Evolutionary conservation across 2,113 vertebrate genomes (phyloP).

Genomic region (Dicrurus megarhynchus): DNA sequence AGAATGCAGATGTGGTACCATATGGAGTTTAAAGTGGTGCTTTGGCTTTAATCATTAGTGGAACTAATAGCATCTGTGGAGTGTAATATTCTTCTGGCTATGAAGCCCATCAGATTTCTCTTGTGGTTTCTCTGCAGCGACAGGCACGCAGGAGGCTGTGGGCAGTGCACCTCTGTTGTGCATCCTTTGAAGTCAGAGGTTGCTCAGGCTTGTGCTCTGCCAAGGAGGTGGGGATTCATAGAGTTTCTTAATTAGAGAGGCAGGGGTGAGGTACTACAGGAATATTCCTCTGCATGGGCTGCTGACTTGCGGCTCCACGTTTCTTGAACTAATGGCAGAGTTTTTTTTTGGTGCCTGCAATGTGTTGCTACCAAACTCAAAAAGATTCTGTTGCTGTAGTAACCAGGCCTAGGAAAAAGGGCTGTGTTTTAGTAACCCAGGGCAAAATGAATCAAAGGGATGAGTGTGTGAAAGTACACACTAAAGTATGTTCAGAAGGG

Average conservation of each 20-base stretch:
- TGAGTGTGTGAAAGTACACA: neutral
- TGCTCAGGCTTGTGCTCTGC: neutral
- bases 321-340: neutral
- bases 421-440: neutral
- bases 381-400: conserved; percentile 39
- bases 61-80: neutral
- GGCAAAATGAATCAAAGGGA: neutral
- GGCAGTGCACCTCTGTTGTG: neutral
- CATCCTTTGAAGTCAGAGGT: neutral
- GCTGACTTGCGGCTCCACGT: neutral
- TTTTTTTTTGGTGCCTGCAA: neutral
- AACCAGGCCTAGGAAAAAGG: neutral
- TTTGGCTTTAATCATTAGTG: neutral
- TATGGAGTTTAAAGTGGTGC: neutral
- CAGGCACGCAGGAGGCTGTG: neutral
- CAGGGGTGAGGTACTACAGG: neutral
- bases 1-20: neutral
- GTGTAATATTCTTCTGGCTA: neutral
- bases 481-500: neutral
- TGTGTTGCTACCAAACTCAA: neutral
- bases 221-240: neutral
- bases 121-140: neutral
- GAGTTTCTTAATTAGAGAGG: neutral
- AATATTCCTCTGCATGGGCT: neutral
- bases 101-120: neutral